A percentile compares a stretch with the other conserved stretches of the same genome.
Evolutionary conservation across 2,888 invertebrate species (phyloP).

Genomic region (Alloplasta piceator): DNA sequence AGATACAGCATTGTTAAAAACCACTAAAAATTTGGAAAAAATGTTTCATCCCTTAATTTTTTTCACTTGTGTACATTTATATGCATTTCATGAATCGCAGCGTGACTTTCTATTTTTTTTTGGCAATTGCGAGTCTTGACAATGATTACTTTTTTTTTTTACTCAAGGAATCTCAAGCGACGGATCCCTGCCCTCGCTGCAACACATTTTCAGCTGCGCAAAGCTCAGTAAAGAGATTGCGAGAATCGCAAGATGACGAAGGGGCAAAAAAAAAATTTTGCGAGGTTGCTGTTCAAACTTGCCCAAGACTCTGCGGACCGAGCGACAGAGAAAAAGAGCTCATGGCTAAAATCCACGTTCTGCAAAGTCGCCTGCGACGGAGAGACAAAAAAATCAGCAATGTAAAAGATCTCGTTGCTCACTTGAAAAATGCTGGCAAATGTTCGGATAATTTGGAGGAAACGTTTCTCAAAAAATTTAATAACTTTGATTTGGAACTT

Average conservation of each 20-base stretch:
- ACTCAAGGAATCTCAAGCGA: constrained; percentile 29
- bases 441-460: constrained; percentile 31
- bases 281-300: constrained; percentile 14
- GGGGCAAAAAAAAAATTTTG: background rate
- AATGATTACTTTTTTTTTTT: too few species aligned
- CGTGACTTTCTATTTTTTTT: too few species aligned
- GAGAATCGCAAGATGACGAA: constrained; percentile 10
- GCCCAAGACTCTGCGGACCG: constrained; percentile 6
- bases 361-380: constrained; percentile 17
- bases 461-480: constrained; percentile 21
- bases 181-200: background rate
- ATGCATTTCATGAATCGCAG: too few species aligned
- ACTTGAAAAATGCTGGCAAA: constrained; percentile 17
- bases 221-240: constrained; percentile 24
- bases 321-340: constrained; percentile 24
- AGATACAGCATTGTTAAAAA: too few species aligned
- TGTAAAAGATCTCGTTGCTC: constrained; percentile 8
- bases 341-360: constrained; percentile 7
- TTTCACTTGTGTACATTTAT: too few species aligned
- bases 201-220: constrained; percentile 16
- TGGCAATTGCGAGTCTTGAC: too few species aligned
- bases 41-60: too few species aligned
- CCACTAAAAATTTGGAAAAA: too few species aligned
- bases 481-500: constrained; percentile 34
- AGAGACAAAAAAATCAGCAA: constrained; percentile 15